A percentile compares a stretch with the other conserved stretches of the same genome.
phyloP scores from a whole-genome alignment of 2,888 invertebrate genomes.

The Cryptocheilus praepositus region DNA sequence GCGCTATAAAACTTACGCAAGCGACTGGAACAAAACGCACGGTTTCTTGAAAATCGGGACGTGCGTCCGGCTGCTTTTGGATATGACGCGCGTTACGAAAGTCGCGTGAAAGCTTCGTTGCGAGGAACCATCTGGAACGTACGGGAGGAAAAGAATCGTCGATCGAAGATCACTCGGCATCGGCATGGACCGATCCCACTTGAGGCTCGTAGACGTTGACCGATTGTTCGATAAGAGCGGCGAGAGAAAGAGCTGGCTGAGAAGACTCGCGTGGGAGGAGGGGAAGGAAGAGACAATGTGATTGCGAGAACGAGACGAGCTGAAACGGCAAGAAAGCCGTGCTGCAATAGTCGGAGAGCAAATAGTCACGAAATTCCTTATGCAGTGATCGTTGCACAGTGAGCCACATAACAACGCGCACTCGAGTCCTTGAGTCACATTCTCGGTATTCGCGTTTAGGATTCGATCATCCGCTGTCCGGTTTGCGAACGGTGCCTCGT shows the following conservation, averaged over 20 bases:
- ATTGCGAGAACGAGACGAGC: conserved; percentile 1
- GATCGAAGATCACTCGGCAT: no score
- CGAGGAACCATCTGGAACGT: no score
- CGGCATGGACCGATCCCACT: no score
- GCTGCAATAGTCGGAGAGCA: conserved; percentile 12
- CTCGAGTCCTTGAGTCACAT: conserved; percentile 21
- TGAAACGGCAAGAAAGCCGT: not conserved
- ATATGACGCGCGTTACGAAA: no score
- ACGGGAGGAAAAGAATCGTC: no score
- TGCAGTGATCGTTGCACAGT: conserved; percentile 11
- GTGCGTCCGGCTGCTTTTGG: no score
- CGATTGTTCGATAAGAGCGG: no score
- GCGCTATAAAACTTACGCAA: not conserved
- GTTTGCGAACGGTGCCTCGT: not conserved
- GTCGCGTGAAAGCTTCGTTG: no score
- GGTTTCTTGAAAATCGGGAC: no score
- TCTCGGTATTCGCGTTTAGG: conserved; percentile 6
- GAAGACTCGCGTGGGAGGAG: not conserved
- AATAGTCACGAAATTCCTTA: conserved; percentile 20
- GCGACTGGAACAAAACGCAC: not conserved
- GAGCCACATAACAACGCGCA: not conserved
- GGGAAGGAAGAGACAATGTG: conserved; percentile 2
- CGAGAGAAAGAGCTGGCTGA: no score
- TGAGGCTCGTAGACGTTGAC: no score
- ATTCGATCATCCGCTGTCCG: conserved; percentile 10